Evolutionary conservation across 2,113 vertebrate genomes (phyloP).

Genomic region (Anseranas semipalmata): DNA sequence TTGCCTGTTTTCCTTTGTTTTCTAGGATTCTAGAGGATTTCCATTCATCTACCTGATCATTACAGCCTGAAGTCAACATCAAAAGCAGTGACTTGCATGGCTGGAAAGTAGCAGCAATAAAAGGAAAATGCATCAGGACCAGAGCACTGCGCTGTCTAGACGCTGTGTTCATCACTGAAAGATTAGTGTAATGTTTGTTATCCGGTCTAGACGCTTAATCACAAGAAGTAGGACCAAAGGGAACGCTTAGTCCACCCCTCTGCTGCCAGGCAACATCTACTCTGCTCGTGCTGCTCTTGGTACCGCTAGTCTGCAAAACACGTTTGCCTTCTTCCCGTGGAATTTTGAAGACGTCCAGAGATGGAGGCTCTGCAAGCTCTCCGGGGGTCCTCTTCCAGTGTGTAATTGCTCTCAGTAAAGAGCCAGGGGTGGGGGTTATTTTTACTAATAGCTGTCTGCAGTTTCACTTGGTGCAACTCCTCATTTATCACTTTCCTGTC

Average conservation of each 20-base stretch:
- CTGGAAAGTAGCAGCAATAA: not conserved
- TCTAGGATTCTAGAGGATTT: not conserved
- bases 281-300: not conserved
- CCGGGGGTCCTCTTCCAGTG: not conserved
- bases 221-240: not conserved
- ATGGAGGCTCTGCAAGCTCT: not conserved
- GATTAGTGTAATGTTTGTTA: fast-evolving
- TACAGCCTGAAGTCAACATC: not conserved
- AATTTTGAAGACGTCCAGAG: not conserved
- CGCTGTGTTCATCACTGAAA: fast-evolving
- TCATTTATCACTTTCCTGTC: fast-evolving
- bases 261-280: not conserved
- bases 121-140: not conserved
- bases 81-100: not conserved
- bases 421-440: not conserved
- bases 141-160: not conserved
- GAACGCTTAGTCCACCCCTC: not conserved
- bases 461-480: not conserved
- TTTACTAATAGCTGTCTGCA: not conserved
- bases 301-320: not conserved
- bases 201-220: not conserved
- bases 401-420: not conserved
- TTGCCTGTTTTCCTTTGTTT: not conserved
- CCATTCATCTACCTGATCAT: not conserved
- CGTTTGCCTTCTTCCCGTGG: not conserved